phyloP scores from a whole-genome alignment of 2,888 invertebrate species.

The Zootermopsis nevadensis region DNA sequence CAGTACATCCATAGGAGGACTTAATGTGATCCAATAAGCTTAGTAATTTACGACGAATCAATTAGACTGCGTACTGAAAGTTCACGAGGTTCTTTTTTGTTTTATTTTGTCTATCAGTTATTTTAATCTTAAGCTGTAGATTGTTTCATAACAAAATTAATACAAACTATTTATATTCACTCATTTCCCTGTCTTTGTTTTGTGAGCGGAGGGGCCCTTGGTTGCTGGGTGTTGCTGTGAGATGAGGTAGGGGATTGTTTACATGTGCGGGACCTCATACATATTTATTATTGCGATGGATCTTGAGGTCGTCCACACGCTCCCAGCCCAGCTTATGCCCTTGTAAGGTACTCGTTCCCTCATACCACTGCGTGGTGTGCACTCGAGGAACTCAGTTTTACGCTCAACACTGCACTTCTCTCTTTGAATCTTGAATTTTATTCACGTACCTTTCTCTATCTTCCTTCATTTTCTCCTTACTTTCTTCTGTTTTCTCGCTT shows the following conservation, averaged over 20 bases:
- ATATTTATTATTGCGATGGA: slow-evolving; percentile 30
- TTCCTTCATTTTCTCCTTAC: not conserved
- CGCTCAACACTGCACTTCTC: not conserved
- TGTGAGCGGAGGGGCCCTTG: not conserved
- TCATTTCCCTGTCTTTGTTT: slow-evolving; percentile 25
- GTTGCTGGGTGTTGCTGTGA: slow-evolving; percentile 1
- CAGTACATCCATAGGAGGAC: not conserved
- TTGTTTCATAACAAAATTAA: slow-evolving; percentile 27
- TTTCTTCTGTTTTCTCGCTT: not conserved
- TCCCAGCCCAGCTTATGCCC: slow-evolving; percentile 23
- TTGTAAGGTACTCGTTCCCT: slow-evolving; percentile 30
- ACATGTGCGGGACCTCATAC: slow-evolving; percentile 26
- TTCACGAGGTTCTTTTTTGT: not conserved
- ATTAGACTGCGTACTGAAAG: not conserved
- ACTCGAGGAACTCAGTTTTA: not conserved
- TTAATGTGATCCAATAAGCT: slow-evolving; percentile 29
- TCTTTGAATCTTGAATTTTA: not conserved
- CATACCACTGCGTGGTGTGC: not conserved
- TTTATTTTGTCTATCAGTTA: not conserved
- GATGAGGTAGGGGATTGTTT: slow-evolving; percentile 21
- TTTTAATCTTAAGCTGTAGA: not conserved
- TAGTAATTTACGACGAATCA: slow-evolving; percentile 30
- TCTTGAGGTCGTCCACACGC: slow-evolving; percentile 39
- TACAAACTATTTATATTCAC: not conserved
- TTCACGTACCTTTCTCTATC: not conserved